Base-by-base conservation (phyloP, 1,140 invertebrate genomes). In the Bombus impatiens region DNA sequence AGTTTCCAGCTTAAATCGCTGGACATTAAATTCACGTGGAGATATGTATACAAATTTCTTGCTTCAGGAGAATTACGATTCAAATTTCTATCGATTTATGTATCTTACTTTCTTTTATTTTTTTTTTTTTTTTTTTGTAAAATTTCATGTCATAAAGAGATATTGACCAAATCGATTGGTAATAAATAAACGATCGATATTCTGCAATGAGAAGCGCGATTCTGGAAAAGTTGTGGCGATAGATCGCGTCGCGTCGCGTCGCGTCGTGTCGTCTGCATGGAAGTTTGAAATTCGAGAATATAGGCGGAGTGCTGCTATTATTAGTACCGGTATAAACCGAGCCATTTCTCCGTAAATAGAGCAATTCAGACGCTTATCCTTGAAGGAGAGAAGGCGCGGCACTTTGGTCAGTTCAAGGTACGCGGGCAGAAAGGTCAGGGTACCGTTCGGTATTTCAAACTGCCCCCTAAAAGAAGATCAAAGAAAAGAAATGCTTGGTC, bases 321-420 rank as follows among this genome's bases (percentile, higher is more conserved):
- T 91, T 92, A 92, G 89, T 59, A 57, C 40, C 37, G 67, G 76
- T 83, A 90, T 88, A 88, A 90, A 89, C 88, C 74, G 82, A 86
- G 62, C 68, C 86, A 78, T 91, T 92, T 67, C 81, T 87, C 84
- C 85, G 70, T 88, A 92, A 92, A 92, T 91, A 92, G 90, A 92
- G 75, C 83, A 91, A 91, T 92, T 92, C 85, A 87, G 89, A 86
- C 84, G 86, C 82, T 79, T 91, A 88, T 82, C 87, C 90, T 91
- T 92, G 91, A 77, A 44, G 84, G 67, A 78, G 82, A 81, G 88
- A 87, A 87, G 88, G 84, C 88, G 77, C 88, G 80, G 82, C 59
- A 82, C 79, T 86, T 87, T 65, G 75, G 75, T 67, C 87, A 81
- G 89, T 90, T 90, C 89, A 90, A 90, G 88, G 89, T 90, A 90